These are phyloP conservation scores for Arge pagana DNA, from an alignment of 2,888 invertebrate species.

Conservation along the genomic window DNA sequence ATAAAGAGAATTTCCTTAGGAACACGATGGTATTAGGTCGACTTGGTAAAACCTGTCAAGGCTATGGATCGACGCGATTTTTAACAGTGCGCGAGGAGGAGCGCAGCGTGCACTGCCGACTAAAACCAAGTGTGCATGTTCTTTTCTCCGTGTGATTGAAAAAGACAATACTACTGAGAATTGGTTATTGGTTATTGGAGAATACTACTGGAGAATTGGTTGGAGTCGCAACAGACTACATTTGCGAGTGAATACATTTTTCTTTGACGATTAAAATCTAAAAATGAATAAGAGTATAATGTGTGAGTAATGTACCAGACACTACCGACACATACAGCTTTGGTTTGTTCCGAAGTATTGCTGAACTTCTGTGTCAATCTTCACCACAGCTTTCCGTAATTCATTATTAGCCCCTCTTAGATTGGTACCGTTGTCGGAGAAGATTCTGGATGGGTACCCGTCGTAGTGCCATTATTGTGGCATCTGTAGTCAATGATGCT, in stretches of 20 bases:
- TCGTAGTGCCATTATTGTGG: slow-evolving; percentile 25
- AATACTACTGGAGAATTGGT: too few species aligned
- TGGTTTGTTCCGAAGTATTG: background rate
- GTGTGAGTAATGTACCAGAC: too few species aligned
- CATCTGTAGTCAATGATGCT: slow-evolving; percentile 11
- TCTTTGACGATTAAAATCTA: too few species aligned
- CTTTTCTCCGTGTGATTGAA: background rate
- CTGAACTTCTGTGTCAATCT: background rate
- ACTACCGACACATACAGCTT: too few species aligned
- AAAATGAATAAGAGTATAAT: too few species aligned
- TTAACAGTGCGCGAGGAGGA: background rate
- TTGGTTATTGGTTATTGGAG: too few species aligned
- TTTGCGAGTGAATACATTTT: too few species aligned
- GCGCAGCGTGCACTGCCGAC: too few species aligned
- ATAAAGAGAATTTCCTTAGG: background rate
- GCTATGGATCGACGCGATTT: slow-evolving; percentile 1
- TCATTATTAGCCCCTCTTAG: slow-evolving; percentile 27
- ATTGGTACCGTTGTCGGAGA: slow-evolving; percentile 31
- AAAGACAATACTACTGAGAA: too few species aligned
- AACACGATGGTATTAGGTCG: slow-evolving; percentile 6
- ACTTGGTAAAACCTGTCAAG: slow-evolving; percentile 1
- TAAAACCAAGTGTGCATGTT: too few species aligned
- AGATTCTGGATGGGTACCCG: slow-evolving; percentile 23
- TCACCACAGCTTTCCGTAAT: slow-evolving; percentile 9
- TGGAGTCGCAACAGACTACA: too few species aligned